Base-by-base conservation (phyloP, 2,797 vertebrate species). In the Alcedo atthis region DNA sequence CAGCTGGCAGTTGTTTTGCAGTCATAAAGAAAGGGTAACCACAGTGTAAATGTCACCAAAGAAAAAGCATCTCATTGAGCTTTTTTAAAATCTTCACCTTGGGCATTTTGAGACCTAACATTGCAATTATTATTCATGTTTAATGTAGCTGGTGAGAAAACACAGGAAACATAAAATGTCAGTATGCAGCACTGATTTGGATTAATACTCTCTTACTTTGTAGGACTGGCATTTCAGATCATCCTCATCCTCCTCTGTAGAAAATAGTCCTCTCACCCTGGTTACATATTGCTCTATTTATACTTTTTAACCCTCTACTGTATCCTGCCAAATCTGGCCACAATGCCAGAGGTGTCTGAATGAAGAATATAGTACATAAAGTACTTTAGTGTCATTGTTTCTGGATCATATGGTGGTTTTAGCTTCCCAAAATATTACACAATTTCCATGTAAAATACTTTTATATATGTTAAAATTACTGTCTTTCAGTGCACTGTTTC, bases 401-500 rank as follows among this genome's bases (percentile, higher is more conserved):
- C n/a, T 43, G 55, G 12, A n/a, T 86, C n/a, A 6, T 37, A 3
- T 4, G 6, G 10, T 9, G 21, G 28, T 92, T 90, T 68, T 17
- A 57, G 6, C 20, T 58, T 93, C 30, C 15, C 28, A 4, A 8
- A 14, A 19, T 59, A 26, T 42, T 55, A 21, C 20, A 48, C 17
- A n/a, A 71, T 57, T 85, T 40, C 5, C 13, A 6, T 59, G 7
- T 45, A 21, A 33, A 78, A 55, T 24, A n/a, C 20, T 8, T 25
- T 14, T 4, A 17, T 9, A 1, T 71, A 6, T 74, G 7, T 32
- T 51, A 13, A 82, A 91, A 79, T 53, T 49, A 46, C 40, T 95
- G 18, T 93, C 55, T 97, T 97, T 70, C 96, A 98, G 98, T 98
- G 98, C 75, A 91, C 96, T 0, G 81, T 87, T 85, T 95, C 97